Conservation (phyloP, 2,113 vertebrate genomes). For the Calonectris borealis region DNA sequence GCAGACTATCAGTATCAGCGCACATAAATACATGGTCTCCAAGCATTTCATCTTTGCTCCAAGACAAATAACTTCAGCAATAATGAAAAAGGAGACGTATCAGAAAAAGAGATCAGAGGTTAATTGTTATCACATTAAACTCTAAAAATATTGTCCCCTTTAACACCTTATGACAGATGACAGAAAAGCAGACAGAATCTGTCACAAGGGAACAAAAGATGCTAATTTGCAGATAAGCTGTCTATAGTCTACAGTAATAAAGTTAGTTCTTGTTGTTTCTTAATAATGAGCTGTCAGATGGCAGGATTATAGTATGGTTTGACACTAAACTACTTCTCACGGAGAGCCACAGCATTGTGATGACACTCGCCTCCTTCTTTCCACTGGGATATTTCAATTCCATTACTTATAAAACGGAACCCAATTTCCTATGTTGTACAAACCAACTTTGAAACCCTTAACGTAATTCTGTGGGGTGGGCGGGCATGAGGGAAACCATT, state of each 20-base stretch:
- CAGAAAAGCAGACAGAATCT: slow-evolving; percentile 60
- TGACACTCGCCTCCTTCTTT: background rate
- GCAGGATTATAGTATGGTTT: slow-evolving; percentile 45
- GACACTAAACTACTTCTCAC: slow-evolving; percentile 51
- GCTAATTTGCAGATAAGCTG: slow-evolving; percentile 70
- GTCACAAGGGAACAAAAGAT: slow-evolving; percentile 72
- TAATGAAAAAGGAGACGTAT: slow-evolving; percentile 43
- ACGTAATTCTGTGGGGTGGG: background rate
- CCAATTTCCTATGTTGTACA: background rate
- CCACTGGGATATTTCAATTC: background rate
- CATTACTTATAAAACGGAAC: background rate
- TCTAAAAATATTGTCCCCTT: slow-evolving; percentile 54
- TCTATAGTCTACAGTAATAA: slow-evolving; percentile 56
- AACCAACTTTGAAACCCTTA: slow-evolving; percentile 34
- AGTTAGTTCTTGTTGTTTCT: slow-evolving; percentile 68
- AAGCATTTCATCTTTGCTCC: slow-evolving; percentile 33
- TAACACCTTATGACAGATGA: slow-evolving; percentile 57
- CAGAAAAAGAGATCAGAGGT: slow-evolving; percentile 50
- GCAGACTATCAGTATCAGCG: background rate
- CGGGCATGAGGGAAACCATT: background rate
- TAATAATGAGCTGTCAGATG: slow-evolving; percentile 75
- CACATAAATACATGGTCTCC: background rate
- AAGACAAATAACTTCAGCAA: slow-evolving; percentile 54
- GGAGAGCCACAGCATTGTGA: background rate
- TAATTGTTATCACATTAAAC: slow-evolving; percentile 72